These are phyloP conservation scores for Microtus richardsoni DNA, from an alignment of 2,113 vertebrate species.

Conservation along the genomic window DNA sequence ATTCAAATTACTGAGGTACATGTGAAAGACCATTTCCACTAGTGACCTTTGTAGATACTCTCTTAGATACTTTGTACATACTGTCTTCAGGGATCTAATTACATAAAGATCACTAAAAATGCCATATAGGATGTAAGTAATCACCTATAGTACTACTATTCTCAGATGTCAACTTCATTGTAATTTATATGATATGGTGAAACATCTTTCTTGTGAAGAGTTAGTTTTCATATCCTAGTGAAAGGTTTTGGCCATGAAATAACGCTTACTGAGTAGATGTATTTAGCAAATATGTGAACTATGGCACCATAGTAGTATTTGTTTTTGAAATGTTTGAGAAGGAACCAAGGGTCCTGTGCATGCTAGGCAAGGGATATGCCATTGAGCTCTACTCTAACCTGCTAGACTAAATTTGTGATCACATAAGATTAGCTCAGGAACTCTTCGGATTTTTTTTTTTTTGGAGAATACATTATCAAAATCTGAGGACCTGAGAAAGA, in stretches of 20 bases:
- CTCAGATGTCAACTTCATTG: neutral
- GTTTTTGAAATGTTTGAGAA: no score
- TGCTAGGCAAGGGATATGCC: no score
- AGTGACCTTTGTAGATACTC: neutral
- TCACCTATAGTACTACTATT: neutral
- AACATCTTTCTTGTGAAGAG: neutral
- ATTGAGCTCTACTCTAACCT: no score
- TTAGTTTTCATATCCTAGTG: neutral
- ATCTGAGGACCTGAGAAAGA: no score
- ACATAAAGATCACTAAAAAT: slow-evolving; percentile 16
- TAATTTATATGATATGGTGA: neutral
- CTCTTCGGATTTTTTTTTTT: no score
- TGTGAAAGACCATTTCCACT: neutral
- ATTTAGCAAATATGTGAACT: no score
- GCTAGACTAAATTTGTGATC: no score
- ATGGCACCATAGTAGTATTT: no score
- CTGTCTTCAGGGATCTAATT: neutral
- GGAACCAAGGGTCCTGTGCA: no score
- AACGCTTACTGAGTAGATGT: no score
- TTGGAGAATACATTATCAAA: no score
- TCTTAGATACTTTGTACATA: neutral
- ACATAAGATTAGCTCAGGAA: no score
- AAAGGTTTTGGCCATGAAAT: neutral
- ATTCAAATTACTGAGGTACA: neutral
- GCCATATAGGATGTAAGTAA: neutral